A percentile compares a stretch with the other conserved stretches of the same genome.
These are phyloP conservation scores for Drosophila formosana DNA, from an alignment of 2,888 invertebrate genomes.

Conservation along the genomic window DNA sequence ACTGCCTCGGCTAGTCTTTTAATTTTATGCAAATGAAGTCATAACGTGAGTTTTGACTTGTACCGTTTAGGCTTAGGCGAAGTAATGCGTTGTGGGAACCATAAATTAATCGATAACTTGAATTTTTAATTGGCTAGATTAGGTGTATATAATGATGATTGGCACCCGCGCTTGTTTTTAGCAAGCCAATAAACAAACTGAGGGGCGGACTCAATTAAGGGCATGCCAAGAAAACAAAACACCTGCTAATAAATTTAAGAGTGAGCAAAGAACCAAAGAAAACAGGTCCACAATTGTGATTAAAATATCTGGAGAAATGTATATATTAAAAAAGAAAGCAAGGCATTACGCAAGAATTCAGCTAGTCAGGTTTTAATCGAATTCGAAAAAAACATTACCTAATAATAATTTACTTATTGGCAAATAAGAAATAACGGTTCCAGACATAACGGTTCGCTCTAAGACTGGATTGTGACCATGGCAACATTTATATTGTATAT, in stretches of 20 bases:
- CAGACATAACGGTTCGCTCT: background rate
- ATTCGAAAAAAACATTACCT: background rate
- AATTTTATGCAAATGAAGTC: slow-evolving; percentile 2
- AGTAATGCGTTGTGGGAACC: background rate
- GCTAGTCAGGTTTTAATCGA: background rate
- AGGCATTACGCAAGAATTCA: background rate
- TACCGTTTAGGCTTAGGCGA: background rate
- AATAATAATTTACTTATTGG: background rate
- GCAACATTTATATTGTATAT: too few relatives aligned
- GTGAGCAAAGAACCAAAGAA: too few relatives aligned
- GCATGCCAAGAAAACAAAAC: background rate
- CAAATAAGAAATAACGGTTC: background rate
- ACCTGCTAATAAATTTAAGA: background rate
- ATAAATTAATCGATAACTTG: background rate
- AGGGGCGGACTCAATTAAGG: background rate
- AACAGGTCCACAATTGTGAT: background rate
- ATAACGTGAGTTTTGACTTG: background rate
- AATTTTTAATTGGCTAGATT: slow-evolving; percentile 1
- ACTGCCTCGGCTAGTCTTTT: background rate
- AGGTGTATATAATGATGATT: background rate
- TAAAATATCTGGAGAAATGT: background rate
- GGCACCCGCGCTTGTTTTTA: background rate
- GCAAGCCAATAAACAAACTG: background rate
- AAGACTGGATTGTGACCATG: background rate
- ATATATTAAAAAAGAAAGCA: background rate